Evolutionary conservation across 2,113 vertebrate species (phyloP).

Genomic region (Dunckerocampus dactyliophorus): DNA sequence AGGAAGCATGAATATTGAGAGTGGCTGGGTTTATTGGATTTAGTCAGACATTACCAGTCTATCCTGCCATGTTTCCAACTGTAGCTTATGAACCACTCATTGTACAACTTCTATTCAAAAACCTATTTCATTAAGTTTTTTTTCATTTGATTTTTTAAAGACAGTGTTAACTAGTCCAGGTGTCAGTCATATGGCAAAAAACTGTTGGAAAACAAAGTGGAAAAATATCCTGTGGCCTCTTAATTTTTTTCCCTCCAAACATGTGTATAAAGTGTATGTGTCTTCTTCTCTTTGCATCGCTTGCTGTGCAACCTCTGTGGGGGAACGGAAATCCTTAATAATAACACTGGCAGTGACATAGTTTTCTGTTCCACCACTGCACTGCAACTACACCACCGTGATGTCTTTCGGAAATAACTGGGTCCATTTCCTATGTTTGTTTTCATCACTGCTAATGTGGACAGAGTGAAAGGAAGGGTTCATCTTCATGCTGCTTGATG

Average conservation of each 20-base stretch:
- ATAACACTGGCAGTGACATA: conserved; percentile 26
- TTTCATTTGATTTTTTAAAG: conserved; percentile 51
- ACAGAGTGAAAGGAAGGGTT: conserved; percentile 3
- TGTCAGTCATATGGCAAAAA: conserved; percentile 59
- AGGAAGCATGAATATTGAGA: conserved; percentile 48
- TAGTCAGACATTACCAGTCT: conserved; percentile 56
- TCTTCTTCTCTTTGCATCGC: conserved; percentile 31
- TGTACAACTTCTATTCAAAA: conserved; percentile 60
- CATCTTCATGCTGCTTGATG: conserved; percentile 9
- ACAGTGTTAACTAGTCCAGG: conserved; percentile 51
- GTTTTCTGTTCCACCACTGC: conserved; percentile 25
- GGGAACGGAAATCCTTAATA: conserved; percentile 13
- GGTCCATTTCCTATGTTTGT: conserved; percentile 19
- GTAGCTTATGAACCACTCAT: conserved; percentile 52
- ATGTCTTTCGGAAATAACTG: conserved; percentile 17
- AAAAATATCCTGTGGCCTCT: conserved; percentile 33
- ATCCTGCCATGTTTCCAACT: conserved; percentile 59
- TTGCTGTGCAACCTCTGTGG: conserved; percentile 33
- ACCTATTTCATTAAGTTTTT: conserved; percentile 65
- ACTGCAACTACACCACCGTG: conserved; percentile 15
- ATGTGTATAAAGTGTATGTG: conserved; percentile 20
- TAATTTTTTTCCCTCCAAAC: conserved; percentile 38
- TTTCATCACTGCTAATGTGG: conserved; percentile 19
- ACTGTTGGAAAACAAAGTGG: conserved; percentile 41
- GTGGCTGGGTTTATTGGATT: conserved; percentile 63